Base-by-base conservation (phyloP, 2,888 invertebrate genomes). In the Leptinotarsa haldemani region DNA sequence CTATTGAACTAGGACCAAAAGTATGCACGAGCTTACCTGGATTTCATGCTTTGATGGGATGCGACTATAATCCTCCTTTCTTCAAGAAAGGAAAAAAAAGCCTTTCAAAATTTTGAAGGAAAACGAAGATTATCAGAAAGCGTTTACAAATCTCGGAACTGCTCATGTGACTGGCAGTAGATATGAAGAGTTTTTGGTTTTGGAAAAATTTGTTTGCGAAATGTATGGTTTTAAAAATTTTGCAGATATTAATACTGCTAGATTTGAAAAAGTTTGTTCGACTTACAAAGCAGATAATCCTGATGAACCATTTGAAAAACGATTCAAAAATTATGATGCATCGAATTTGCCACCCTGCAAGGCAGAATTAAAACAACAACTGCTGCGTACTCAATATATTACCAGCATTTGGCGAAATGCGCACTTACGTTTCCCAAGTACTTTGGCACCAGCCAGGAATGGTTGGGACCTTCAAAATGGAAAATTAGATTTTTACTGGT, bases 351-450 rank as follows among this genome's bases (percentile, higher is more conserved):
- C 77, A 52, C 80, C 80, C 16, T 80, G 79, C 71, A 77, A 80
- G 75, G 78, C 75, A n/a, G 81, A 82, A 80, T 78, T 81, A 65
- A 50, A 69, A 7, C 77, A 79, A 48, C 80, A 80, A 40, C 69
- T 79, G 70, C 56, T 79, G 47, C 3, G 79, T 53, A 74, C 71
- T 65, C 77, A 74, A 20, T 80, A 80, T 53, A 70, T 79, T 2
- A 73, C 78, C 46, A 75, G 70, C 25, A 52, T 80, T 71, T 80
- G 79, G 78, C 71, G 77, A 75, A 80, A 78, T 64, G 70, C 72
- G 18, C 69, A 75, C 68, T 48, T 69, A n/a, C 9, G 40, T n/a
- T 20, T 7, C 30, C 68, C 72, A 13, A 72, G 22, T 13, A 46
- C 18, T 63, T 72, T 72, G 50, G 18, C 48, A n/a, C 68, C 71